phyloP scores from a whole-genome alignment of 2,888 invertebrate species.

The Platerodrilus igneus region DNA sequence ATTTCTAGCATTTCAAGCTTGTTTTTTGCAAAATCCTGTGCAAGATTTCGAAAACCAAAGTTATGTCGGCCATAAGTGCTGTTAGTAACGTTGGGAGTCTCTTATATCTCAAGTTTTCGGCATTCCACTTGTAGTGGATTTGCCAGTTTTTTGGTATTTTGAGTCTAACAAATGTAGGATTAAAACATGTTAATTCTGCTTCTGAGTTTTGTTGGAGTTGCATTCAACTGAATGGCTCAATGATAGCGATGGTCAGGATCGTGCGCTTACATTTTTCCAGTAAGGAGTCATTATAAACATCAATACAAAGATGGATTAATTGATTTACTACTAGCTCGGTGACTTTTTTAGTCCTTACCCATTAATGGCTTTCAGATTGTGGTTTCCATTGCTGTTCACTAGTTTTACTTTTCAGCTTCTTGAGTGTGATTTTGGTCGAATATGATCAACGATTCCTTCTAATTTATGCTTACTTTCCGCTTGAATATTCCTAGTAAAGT shows the following conservation, averaged over 20 bases:
- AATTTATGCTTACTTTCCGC: too few species aligned
- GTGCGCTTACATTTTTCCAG: too few species aligned
- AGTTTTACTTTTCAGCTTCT: background rate
- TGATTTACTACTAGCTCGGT: background rate
- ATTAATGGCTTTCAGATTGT: slow-evolving; percentile 5
- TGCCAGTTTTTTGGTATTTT: background rate
- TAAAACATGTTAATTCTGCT: background rate
- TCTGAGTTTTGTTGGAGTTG: background rate
- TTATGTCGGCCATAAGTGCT: background rate
- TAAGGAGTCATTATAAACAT: slow-evolving; percentile 6
- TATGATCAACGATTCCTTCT: slow-evolving; percentile 5
- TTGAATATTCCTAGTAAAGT: background rate
- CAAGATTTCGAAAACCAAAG: background rate
- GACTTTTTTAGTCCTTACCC: slow-evolving; percentile 4
- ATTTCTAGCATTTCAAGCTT: background rate
- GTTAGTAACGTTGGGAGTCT: background rate
- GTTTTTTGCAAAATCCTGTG: background rate
- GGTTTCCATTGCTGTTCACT: background rate
- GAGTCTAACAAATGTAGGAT: background rate
- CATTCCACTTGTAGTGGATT: background rate
- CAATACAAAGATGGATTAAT: slow-evolving; percentile 3
- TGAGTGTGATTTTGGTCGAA: background rate
- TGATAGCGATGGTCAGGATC: too few species aligned
- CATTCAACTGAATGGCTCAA: background rate
- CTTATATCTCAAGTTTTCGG: slow-evolving; percentile 1